Base-by-base conservation (phyloP, 1,140 invertebrate genomes). In the Drosophila kikkawai region DNA sequence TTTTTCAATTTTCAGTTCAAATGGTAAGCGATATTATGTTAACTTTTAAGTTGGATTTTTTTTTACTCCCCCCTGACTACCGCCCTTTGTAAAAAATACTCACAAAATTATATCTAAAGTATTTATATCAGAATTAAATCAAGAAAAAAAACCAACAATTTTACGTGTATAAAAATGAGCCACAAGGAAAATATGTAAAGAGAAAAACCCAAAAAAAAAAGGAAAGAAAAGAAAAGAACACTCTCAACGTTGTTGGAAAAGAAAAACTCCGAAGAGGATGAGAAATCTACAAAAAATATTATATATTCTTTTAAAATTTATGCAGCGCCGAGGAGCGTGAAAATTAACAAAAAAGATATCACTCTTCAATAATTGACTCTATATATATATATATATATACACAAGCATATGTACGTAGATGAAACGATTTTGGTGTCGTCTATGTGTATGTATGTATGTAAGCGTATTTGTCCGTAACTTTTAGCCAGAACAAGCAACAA, bases 231-330 rank as follows among this genome's bases (percentile, higher is more conserved):
- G 29, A 64, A 32, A 37, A 57, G 50, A 58, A 34, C 56, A 34
- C 44, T 67, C 45, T 29, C 13, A 48, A 58, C n/a, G 57, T 57
- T 73, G 57, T 57, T 73, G 36, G 64, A 64, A 29, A 36, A 22
- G 37, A 34, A 47, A 36, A 42, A 26, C 42, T 50, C 50, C 26
- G 17, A 47, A 39, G 32, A 67, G 39, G 11, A 34, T 44, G 22
- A 9, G 29, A 82, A 67, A 74, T 75, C 41, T 61, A 69, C 71
- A 69, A 65, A 85, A 85, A 82, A 91, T 86, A 90, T 90, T 91
- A 90, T 91, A 90, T 90, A 91, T 91, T 90, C 86, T 90, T 90
- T 91, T 91, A 90, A 91, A 82, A 85, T 90, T 90, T 90, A 91
- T 76, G 84, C 80, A 81, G 83, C 71, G 67, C 19, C 41, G 36